Percentiles rank a stretch among this genome's conserved stretches.
phyloP scores from a whole-genome alignment of 2,888 invertebrate genomes.

The Acleris literana region DNA sequence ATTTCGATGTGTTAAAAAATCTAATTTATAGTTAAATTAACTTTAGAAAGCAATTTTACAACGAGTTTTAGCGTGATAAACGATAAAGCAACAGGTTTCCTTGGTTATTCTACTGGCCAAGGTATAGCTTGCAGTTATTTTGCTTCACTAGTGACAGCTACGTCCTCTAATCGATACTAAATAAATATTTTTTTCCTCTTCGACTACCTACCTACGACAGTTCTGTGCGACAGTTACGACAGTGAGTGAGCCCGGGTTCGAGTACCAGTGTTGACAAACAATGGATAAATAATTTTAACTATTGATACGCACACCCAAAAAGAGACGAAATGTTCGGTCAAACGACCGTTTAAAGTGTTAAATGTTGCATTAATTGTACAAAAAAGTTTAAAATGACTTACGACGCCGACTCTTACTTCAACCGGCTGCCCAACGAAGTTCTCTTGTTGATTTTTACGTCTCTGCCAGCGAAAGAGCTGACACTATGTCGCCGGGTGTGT shows the following conservation, averaged over 20 bases:
- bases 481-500: constrained; percentile 61
- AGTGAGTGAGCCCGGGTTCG: background rate
- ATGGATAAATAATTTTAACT: constrained; percentile 10
- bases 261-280: constrained; percentile 25
- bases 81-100: background rate
- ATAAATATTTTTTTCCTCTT: too few species aligned
- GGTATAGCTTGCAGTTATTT: background rate
- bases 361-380: background rate
- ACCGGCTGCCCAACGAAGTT: constrained; percentile 59
- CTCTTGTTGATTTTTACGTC: constrained; percentile 56
- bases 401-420: constrained; percentile 39
- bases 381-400: constrained; percentile 20
- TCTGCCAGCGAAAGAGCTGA: constrained; percentile 55
- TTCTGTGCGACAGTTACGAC: too few species aligned
- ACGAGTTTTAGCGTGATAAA: too few species aligned
- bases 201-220: too few species aligned
- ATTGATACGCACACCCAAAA: background rate
- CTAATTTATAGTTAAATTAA: too few species aligned
- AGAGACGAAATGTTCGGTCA: constrained; percentile 4
- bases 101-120: too few species aligned
- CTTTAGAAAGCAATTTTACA: too few species aligned
- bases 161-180: constrained; percentile 13
- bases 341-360: constrained; percentile 12
- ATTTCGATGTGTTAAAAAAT: too few species aligned
- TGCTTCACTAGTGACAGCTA: constrained; percentile 22